Evolutionary conservation across 1,140 invertebrate species (phyloP), one percentile per base, ranked within the genome.

Genomic region (Marisa cornuarietis): DNA sequence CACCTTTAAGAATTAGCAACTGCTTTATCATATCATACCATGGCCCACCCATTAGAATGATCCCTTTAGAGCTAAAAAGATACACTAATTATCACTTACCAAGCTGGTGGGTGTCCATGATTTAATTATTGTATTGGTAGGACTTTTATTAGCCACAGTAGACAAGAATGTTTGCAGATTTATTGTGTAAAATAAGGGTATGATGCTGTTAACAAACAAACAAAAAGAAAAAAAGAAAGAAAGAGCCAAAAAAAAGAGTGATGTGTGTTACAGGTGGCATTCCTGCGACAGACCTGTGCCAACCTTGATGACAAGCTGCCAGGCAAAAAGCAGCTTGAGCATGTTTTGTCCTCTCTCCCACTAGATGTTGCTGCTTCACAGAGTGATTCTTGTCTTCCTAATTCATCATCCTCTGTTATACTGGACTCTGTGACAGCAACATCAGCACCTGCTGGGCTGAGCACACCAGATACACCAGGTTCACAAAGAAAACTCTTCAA

Each of bases 241-340:
- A 14, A 7, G 1, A 58, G 8, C 0, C 54, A 58, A 20, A 54
- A 52, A 52, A 51, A 42, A 42, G 9, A 71, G 31, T 42, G n/a
- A 14, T 77, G 63, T 76, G 7, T 74, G 52, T 83, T 85, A 71
- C 82, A 93, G 92, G 86, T 93, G 16, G 85, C 85, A 5, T 92
- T 93, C 83, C 83, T 93, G 16, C 91, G 92, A 83, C 87, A 87
- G 75, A 88, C 93, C 65, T 71, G 85, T 18, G 51, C 72, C 22
- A 76, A 75, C 76, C 81, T 85, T 79, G 87, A 86, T 68, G 89
- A 89, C 31, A 87, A 87, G 76, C 74, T 80, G 4, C 75, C 87
- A n/a, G 85, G 89, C 20, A 89, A 87, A 72, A 91, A 91, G 83
- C 87, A 79, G 51, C 73, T 92, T 52, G 88, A 90, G 75, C 84